These are phyloP conservation scores for Eurystomus gularis DNA, from an alignment of 2,113 vertebrate genomes.

Conservation along the genomic window DNA sequence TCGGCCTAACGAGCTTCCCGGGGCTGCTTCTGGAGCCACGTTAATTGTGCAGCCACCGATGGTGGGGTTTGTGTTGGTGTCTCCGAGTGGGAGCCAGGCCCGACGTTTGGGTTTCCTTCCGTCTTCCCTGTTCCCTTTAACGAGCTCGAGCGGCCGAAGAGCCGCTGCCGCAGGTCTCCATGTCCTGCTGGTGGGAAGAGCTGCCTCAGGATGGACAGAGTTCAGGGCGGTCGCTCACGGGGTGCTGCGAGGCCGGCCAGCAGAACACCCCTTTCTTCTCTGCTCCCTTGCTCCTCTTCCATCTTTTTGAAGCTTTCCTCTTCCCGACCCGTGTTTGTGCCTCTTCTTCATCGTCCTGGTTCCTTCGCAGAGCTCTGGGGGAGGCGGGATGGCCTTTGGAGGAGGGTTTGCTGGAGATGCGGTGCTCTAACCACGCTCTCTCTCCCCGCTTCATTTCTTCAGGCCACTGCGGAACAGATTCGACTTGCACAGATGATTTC, in stretches of 20 bases:
- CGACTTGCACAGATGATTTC: constrained; percentile 99
- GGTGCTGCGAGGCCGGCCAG: neutral
- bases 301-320: neutral
- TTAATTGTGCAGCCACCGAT: too few species aligned
- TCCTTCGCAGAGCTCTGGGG: neutral
- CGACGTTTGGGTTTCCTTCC: neutral
- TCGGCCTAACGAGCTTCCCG: neutral
- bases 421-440: accelerated
- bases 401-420: neutral
- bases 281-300: neutral
- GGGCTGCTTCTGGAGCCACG: too few species aligned
- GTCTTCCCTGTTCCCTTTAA: neutral
- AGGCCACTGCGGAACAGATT: constrained; percentile 99
- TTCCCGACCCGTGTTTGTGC: neutral
- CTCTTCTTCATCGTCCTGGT: neutral
- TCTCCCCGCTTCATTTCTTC: neutral
- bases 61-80: too few species aligned
- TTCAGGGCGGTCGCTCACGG: neutral
- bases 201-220: neutral
- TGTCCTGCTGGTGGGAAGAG: neutral
- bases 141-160: too few species aligned
- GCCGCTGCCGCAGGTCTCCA: too few species aligned
- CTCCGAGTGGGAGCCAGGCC: too few species aligned
- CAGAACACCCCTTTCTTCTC: neutral
- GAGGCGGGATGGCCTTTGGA: neutral